Conservation (phyloP, 2,888 invertebrate species). For the Leptogaster cylindrica region DNA sequence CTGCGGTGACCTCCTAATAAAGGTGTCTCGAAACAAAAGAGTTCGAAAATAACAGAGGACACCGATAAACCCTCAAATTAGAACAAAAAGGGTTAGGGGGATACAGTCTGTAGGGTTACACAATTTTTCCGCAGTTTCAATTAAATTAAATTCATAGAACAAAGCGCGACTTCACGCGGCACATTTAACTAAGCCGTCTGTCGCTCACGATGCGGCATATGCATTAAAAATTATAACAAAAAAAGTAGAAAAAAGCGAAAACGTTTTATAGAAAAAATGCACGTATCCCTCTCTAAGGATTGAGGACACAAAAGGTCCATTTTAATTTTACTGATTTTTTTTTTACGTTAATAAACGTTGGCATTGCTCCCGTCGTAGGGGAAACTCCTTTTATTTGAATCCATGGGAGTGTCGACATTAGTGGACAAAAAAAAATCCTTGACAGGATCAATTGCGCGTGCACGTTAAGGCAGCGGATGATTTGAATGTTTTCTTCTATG, state of each 20-base stretch:
- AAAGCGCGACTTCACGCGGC: conserved; percentile 34
- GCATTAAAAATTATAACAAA: conserved; percentile 14
- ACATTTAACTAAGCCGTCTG: conserved; percentile 34
- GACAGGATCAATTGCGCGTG: conserved; percentile 45
- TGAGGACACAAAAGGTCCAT: conserved; percentile 28
- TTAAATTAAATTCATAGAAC: conserved; percentile 42
- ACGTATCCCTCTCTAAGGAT: not conserved
- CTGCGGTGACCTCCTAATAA: not conserved
- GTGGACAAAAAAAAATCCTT: conserved; percentile 30
- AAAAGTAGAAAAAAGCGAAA: not conserved
- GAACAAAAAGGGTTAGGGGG: conserved; percentile 4
- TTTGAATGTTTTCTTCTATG: conserved; percentile 18
- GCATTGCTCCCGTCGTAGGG: conserved; percentile 1
- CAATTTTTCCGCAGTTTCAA: conserved; percentile 42
- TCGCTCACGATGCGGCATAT: conserved; percentile 36
- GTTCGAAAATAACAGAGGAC: conserved; percentile 12
- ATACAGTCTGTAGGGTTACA: conserved; percentile 13
- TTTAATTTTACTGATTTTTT: conserved; percentile 24
- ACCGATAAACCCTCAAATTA: conserved; percentile 16
- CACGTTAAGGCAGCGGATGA: conserved; percentile 34
- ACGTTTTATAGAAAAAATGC: conserved; percentile 10
- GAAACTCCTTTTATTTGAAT: conserved; percentile 30
- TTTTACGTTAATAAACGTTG: not conserved
- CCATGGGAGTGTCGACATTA: conserved; percentile 15
- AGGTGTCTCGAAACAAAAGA: conserved; percentile 8